Evolutionary conservation across 2,797 vertebrate genomes (phyloP), one percentile per base, ranked within the genome.

Genomic region (Pagetopsis macropterus): DNA sequence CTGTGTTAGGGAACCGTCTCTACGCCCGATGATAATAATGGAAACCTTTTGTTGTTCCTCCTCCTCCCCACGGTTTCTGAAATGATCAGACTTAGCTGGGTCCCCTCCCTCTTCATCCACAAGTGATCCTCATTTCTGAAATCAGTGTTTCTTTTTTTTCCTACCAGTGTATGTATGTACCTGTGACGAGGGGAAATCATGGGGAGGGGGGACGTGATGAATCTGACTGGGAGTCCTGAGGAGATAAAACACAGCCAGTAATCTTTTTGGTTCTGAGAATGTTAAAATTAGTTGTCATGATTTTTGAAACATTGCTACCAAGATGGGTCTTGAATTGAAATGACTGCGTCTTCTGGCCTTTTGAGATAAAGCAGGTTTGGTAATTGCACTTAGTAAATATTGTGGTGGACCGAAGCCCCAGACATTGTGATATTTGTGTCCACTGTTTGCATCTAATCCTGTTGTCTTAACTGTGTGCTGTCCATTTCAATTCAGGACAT

Each of bases 61-160:
- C 11, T 75, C 79, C 66, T 41, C 9, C 0, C 37, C 9, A 37
- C 3, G 15, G 33, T 82, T 76, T 76, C 50, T 56, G 14, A 60
- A 56, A 59, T 76, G 41, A 21, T 52, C 37, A 46, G 67, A 75
- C 51, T 27, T 44, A 5, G 71, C 76, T 63, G 75, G 69, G 70
- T 76, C 68, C 70, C 74, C 78, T 79, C 58, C 59, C 61, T 80
- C 79, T 91, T 91, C 85, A 91, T 93, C 90, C 91, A 87, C 84
- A 64, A 76, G 59, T 81, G 50, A 87, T 80, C 76, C 72, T 86
- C 70, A 62, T 87, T 87, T 91, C 84, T 90, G 56, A 89, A 92
- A 87, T 89, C 89, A 88, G 90, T 94, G 91, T 94, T 94, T 86
- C 33, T 48, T 84, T 77, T 51, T 82, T 37, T 84, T 84, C 81